Percentiles rank a stretch among this genome's conserved stretches.
Conservation (phyloP, 2,113 vertebrate species). For the Myotis davidii region DNA sequence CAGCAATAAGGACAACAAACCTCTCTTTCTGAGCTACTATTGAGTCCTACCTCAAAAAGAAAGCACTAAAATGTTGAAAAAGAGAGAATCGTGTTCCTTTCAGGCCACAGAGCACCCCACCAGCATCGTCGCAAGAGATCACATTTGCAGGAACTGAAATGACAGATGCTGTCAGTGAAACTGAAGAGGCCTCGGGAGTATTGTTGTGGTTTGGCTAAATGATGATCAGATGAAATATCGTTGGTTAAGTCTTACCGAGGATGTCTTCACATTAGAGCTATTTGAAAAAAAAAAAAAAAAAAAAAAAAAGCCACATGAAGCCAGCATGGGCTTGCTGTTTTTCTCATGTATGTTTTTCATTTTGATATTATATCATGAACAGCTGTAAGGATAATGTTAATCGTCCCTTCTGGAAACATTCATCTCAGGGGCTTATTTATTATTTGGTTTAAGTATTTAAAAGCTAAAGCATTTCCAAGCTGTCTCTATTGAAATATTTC, state of each 20-base stretch:
- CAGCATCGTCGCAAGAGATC: constrained; percentile 71
- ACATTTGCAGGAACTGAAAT: constrained; percentile 82
- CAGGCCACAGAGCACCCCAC: constrained; percentile 66
- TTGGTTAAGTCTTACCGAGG: constrained; percentile 82
- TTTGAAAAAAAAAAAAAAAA: constrained; percentile 57
- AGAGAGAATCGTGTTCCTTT: constrained; percentile 66
- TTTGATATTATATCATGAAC: constrained; percentile 88
- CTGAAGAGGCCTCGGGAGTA: constrained; percentile 83
- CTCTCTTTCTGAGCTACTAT: constrained; percentile 60
- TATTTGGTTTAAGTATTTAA: constrained; percentile 88
- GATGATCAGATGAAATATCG: constrained; percentile 85
- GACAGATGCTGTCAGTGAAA: constrained; percentile 83
- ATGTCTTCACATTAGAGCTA: constrained; percentile 83
- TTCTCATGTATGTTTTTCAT: constrained; percentile 85
- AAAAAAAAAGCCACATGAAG: constrained; percentile 66
- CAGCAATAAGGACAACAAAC: background rate
- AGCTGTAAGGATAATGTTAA: constrained; percentile 89
- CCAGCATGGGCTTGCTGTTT: constrained; percentile 78
- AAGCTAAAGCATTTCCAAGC: constrained; percentile 88
- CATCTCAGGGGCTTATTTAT: constrained; percentile 87
- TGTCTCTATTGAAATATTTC: constrained; percentile 86
- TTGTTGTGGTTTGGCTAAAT: constrained; percentile 83
- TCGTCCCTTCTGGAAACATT: constrained; percentile 89
- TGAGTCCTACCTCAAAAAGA: constrained; percentile 66
- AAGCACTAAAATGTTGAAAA: constrained; percentile 7